Evolutionary conservation across 2,888 invertebrate species (phyloP).

Genomic region (Tryphoninae sp.): DNA sequence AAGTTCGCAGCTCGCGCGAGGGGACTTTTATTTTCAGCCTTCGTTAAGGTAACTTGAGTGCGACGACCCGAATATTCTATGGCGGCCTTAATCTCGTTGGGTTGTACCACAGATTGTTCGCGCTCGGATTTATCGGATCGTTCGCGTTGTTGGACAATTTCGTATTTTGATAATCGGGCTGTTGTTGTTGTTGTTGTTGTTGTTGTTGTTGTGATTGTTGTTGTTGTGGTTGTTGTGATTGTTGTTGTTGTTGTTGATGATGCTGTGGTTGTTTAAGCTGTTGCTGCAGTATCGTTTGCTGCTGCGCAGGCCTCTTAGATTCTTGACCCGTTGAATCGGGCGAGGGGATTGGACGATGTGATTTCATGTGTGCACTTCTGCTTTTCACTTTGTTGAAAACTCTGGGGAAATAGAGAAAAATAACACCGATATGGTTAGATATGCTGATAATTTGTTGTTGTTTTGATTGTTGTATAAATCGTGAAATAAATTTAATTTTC

Average conservation of each 20-base stretch:
- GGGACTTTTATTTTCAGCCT: constrained; percentile 70
- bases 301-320: constrained; percentile 82
- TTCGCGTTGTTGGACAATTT: constrained; percentile 69
- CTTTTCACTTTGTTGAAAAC: constrained; percentile 99
- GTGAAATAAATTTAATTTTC: not conserved
- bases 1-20: constrained; percentile 21
- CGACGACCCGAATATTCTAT: constrained; percentile 77
- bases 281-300: constrained; percentile 47
- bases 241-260: constrained; percentile 59
- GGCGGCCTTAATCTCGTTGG: constrained; percentile 80
- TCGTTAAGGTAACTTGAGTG: constrained; percentile 80
- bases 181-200: constrained; percentile 66
- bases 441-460: not conserved
- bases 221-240: constrained; percentile 59
- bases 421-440: not conserved
- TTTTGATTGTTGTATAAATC: not conserved
- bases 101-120: constrained; percentile 79
- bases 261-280: constrained; percentile 66
- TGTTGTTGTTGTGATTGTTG: not conserved
- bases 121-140: constrained; percentile 73
- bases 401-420: constrained; percentile 85
- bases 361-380: constrained; percentile 99
- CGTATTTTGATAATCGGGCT: constrained; percentile 72
- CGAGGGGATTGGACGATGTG: constrained; percentile 89
- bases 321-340: constrained; percentile 91